Evolutionary conservation across 2,797 vertebrate species (phyloP), one percentile per base, ranked within the genome.

Genomic region (Anableps anableps): DNA sequence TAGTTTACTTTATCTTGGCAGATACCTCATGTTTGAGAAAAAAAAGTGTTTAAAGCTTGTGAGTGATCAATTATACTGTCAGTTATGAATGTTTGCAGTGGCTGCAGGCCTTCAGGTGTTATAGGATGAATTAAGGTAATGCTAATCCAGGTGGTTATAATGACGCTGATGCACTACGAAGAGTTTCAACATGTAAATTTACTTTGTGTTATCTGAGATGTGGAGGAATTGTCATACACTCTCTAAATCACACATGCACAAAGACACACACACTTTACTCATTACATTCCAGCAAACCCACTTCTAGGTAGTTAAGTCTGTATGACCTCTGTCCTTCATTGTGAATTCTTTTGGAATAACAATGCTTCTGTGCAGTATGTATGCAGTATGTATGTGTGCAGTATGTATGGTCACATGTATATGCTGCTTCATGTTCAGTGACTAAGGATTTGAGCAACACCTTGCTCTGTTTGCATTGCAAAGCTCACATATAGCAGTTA

Each of bases 231-330:
- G 47, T 73, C 66, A 45, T 45, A n/a, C 50, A 47, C 8, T 0
- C 10, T 31, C 6, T 58, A 77, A 60, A 29, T 38, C n/a, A 75
- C 29, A 78, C 76, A 77, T 82, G 81, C 29, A 51, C 72, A 83
- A 45, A 80, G 68, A n/a, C n/a, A 76, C 47, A 74, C 58, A 62
- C 23, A 80, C 16, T 38, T 78, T 80, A 82, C 87, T 91, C 86
- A 88, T 4, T 43, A 10, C 4, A 4, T 91, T 88, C 93, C 93
- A 93, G 89, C 85, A 91, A 92, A 93, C 90, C 94, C 86, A n/a
- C n/a, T n/a, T n/a, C 79, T 92, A 77, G 86, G 82, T 86, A 92
- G 83, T 88, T 84, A 80, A 79, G 83, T 88, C 76, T 89, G 80
- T 84, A 87, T 87, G 91, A 93, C 94, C 93, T 94, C 93, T 87